Conservation (phyloP, 2,113 vertebrate species). For the Gnathonemus echidnorhynchus region DNA sequence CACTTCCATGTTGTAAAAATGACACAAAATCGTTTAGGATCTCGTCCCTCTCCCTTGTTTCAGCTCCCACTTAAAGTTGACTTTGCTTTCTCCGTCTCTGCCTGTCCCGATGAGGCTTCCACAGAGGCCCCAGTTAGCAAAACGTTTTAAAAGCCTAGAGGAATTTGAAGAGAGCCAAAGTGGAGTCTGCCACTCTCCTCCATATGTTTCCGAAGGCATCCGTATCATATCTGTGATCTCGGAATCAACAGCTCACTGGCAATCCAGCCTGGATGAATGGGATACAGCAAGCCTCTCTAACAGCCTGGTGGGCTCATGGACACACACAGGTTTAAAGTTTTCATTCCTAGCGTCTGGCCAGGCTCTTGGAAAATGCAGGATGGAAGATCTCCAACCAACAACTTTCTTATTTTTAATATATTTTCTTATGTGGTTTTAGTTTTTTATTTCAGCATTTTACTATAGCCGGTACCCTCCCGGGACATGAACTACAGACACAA, state of each 20-base stretch:
- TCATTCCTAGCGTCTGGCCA: neutral
- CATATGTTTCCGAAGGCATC: neutral
- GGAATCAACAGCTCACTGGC: neutral
- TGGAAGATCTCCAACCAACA: neutral
- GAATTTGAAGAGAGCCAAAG: neutral
- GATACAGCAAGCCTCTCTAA: neutral
- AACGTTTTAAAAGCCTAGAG: neutral
- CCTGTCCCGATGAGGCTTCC: neutral
- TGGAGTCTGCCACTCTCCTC: neutral
- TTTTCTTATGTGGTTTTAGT: neutral
- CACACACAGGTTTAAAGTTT: neutral
- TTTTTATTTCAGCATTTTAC: neutral
- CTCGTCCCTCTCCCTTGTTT: neutral
- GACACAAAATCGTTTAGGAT: neutral
- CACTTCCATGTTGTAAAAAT: neutral
- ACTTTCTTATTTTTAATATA: neutral
- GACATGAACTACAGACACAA: neutral
- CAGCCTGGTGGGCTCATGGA: neutral
- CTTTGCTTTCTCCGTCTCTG: neutral
- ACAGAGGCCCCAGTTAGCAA: neutral
- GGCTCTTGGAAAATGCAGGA: neutral
- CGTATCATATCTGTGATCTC: neutral
- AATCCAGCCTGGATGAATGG: neutral
- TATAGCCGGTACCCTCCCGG: neutral
- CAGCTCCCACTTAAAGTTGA: neutral